Percentiles rank a stretch among this genome's conserved stretches.
Conservation (phyloP, 2,888 invertebrate species). For the Cephalotes varians region DNA sequence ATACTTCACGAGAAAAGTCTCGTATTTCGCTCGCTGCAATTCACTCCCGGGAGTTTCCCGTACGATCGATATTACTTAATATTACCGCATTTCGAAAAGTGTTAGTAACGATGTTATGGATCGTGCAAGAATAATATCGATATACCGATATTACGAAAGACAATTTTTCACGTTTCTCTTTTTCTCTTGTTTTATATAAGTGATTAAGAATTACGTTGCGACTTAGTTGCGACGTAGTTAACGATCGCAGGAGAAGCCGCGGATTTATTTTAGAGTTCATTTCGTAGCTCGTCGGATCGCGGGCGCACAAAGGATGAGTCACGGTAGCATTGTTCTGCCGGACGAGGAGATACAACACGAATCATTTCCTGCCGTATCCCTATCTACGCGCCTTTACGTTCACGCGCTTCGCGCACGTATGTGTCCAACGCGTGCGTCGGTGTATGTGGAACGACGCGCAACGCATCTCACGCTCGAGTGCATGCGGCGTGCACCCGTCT, state of each 20-base stretch:
- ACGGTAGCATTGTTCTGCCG: conserved; percentile 80
- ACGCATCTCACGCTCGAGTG: conserved; percentile 81
- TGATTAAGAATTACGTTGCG: background rate
- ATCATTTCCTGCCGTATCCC: conserved; percentile 83
- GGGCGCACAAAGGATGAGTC: conserved; percentile 79
- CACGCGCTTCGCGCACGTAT: conserved; percentile 56
- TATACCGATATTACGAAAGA: background rate
- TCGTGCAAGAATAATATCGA: background rate
- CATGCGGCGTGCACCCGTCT: conserved; percentile 68
- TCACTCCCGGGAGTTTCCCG: background rate
- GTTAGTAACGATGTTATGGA: background rate
- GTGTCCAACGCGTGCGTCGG: conserved; percentile 30
- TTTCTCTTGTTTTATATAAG: background rate
- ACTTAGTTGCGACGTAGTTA: conserved; percentile 20
- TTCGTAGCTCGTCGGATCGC: conserved; percentile 76
- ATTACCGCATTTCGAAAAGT: conserved; percentile 17
- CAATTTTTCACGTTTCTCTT: background rate
- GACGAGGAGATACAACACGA: conserved; percentile 82
- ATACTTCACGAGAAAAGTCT: conserved; percentile 24
- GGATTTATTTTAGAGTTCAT: conserved; percentile 74
- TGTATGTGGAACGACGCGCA: conserved; percentile 75
- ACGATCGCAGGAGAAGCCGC: conserved; percentile 62
- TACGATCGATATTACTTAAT: conserved; percentile 11
- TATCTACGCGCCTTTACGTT: conserved; percentile 74
- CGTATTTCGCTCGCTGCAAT: conserved; percentile 31